Evolutionary conservation across 2,888 invertebrate genomes (phyloP).

Genomic region (Caenorhabditis afra): DNA sequence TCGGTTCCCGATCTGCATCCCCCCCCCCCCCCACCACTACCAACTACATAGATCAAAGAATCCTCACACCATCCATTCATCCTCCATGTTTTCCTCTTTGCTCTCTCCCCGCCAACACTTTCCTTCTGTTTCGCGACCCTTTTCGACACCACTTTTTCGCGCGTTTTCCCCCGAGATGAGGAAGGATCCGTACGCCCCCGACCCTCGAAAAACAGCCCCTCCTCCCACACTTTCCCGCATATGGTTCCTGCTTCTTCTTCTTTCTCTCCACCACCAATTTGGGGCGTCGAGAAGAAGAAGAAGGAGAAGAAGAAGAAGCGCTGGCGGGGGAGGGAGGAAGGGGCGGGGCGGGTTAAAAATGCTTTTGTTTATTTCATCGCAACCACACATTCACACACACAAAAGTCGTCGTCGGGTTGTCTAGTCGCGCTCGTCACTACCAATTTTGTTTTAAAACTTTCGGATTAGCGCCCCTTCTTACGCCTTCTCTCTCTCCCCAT

Average conservation of each 20-base stretch:
- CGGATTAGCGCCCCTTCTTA: constrained; percentile 39
- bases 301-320: background rate
- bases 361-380: constrained; percentile 44
- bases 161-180: too few relatives aligned
- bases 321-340: too few relatives aligned
- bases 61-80: too few relatives aligned
- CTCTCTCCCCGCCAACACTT: too few relatives aligned
- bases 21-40: too few relatives aligned
- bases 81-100: too few relatives aligned
- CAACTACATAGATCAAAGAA: too few relatives aligned
- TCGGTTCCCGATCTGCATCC: too few relatives aligned
- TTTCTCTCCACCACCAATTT: constrained; percentile 2
- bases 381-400: background rate
- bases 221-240: background rate
- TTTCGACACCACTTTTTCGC: too few relatives aligned
- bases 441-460: constrained; percentile 57
- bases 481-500: background rate
- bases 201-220: too few relatives aligned
- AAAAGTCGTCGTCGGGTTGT: background rate
- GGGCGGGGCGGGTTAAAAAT: constrained; percentile 17
- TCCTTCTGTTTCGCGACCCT: too few relatives aligned
- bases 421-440: constrained; percentile 4
- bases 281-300: background rate
- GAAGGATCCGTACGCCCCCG: too few relatives aligned
- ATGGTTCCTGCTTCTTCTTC: background rate